Evolutionary conservation across 2,797 vertebrate species (phyloP), one percentile per base, ranked within the genome.

Genomic region (Meriones psammophilus): DNA sequence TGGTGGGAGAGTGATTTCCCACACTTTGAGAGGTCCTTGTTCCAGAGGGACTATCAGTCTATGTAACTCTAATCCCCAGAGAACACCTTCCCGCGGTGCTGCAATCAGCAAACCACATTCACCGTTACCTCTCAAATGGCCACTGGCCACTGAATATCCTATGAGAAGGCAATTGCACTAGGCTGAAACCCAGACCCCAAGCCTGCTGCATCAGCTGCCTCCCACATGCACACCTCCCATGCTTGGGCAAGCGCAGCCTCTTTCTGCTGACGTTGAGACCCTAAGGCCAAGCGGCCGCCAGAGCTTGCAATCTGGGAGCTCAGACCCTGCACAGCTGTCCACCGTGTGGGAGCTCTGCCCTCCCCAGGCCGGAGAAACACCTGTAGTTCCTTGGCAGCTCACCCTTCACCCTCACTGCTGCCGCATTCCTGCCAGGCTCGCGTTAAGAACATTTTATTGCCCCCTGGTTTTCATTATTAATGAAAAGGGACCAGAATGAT

Each of bases 401-500:
- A 95, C 98, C 98, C 97, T 94, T 98, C 98, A 95, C 98, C 97
- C 97, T 89, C 97, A 50, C 96, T 18, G 96, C 94, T 68, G 76
- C 94, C 58, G 89, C 33, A 0, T 39, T 96, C 97, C 98, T 95
- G 56, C 95, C 97, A 95, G 88, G 97, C 96, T 98, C 60, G 17
- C 94, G 87, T 95, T 98, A 98, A 98, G 98, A 98, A 98, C 98
- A 98, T 98, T 99, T 99, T 99, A 99, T 99, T 98, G 98, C 98
- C 98, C 98, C 98, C 97, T 98, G 98, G 98, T 98, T 99, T 99
- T 99, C 99, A 99, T 99, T 99, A 99, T 99, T 99, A 99, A 99
- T 99, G 98, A 99, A 99, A 99, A 99, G 98, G 98, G 98, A 98
- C 98, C 97, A 97, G 98, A 98, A 98, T 99, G 99, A 98, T 99